These are phyloP conservation scores for Phaethornis superciliosus DNA, from an alignment of 2,113 vertebrate genomes.

Conservation along the genomic window DNA sequence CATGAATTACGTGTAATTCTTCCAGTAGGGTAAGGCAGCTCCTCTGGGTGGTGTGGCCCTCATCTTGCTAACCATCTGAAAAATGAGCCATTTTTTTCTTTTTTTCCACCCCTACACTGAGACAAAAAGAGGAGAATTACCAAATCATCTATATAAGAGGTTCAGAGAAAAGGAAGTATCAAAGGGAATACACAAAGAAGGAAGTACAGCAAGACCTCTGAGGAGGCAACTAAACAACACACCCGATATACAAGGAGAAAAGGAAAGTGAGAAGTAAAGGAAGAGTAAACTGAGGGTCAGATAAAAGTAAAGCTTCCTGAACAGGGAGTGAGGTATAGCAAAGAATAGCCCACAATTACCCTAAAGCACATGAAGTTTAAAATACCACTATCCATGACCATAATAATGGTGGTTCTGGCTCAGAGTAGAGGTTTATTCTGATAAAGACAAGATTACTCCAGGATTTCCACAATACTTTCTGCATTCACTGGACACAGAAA, in stretches of 20 bases:
- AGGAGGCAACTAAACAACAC: not conserved
- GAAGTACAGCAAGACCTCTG: not conserved
- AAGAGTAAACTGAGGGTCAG: not conserved
- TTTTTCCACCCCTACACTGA: not conserved
- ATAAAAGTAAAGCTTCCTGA: not conserved
- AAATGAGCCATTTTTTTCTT: not conserved
- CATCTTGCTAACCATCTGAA: not conserved
- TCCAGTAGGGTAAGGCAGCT: not conserved
- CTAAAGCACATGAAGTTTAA: not conserved
- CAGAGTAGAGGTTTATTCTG: not conserved
- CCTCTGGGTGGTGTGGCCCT: not conserved
- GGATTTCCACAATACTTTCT: not conserved
- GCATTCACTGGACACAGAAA: not conserved
- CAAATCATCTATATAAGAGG: not conserved
- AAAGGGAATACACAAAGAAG: not conserved
- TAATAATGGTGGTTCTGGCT: not conserved
- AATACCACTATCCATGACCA: not conserved
- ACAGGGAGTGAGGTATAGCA: not conserved
- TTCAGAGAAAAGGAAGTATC: not conserved
- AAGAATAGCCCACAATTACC: not conserved
- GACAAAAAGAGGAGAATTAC: not conserved
- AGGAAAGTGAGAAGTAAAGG: not conserved
- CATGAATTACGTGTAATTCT: not conserved
- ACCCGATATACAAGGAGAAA: not conserved
- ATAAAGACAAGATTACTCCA: not conserved